Base-by-base conservation (phyloP, 2,888 invertebrate species). In the Rhamnusium bicolor region DNA sequence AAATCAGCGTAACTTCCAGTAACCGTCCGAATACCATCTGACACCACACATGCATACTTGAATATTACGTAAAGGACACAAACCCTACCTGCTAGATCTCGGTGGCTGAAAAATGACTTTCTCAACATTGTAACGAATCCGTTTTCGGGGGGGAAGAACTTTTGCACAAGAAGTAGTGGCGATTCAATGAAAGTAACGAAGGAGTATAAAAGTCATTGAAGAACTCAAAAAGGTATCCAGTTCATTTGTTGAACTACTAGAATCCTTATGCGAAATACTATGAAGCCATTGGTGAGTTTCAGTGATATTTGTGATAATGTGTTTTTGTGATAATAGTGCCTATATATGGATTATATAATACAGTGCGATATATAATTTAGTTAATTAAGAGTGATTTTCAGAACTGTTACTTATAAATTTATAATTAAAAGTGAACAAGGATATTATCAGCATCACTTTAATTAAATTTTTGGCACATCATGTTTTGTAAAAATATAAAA, bases 271-370 rank as follows among this genome's bases (percentile, higher is more conserved):
- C 81, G 79, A 82, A 79, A 78, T 76, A 86, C 79, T 82, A 90
- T 90, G 90, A 90, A 89, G 87, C 84, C 88, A 85, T 88, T 90
- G 89, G 90, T 90, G 90, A 90, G 90, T 90, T 71, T 46, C 19
- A 47, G 73, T 68, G 61, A 3, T 29, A 54, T 53, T 24, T 62
- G 49, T 58, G 68, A 68, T 47, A 61, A 16, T 61, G 61, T 61
- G 61, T 0, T 61, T 46, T 46, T 67, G 67, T 67, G 67, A 67
- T 19, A 65, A 14, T n/a, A 67, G 67, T 67, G 67, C 51, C 65
- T 0, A 19, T 32, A 21, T 29, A n/a, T 56, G 67, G 67, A 67
- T 56, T 54, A 56, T 46, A 19, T 19, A 46, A 16, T n/a, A 40
- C 16, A 56, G 67, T 56, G 67, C 56, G 21, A 27, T 51, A 6